Base-by-base conservation (phyloP, 1,140 invertebrate species). In the Coboldia fuscipes region DNA sequence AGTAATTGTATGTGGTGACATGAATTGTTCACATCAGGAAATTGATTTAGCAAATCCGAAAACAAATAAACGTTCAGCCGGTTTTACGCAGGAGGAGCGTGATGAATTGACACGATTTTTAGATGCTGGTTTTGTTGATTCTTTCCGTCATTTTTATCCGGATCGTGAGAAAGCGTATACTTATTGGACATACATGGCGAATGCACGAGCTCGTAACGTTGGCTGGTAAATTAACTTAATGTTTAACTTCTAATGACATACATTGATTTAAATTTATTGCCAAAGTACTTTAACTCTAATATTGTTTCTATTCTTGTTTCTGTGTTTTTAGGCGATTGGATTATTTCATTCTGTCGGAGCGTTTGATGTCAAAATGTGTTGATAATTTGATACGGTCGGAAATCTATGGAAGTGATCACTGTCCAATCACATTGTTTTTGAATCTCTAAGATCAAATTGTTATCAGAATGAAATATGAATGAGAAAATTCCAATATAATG, bases 21-120 rank as follows among this genome's bases (percentile, higher is more conserved):
- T 98, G 65, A 98, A 98, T 63, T 93, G 97, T 4, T 78, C 92
- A 30, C 93, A 98, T 57, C 58, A 76, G 42, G 83, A 92, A 65
- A 96, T 97, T 50, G 84, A 97, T 69, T 60, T 97, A 38, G 72
- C 75, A 10, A 97, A 97, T 66, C 92, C 94, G 3, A 90, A 92
- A 56, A 71, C 71, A 0, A 98, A 97, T 53, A 79, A 69, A 33
- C 88, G 78, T 52, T 88, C 76, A 53, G 88, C 93, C 29, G 94
- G 94, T 10, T 99, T 97, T 48, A 97, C 92, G 1, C 62, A 75
- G 44, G 83, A 97, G 54, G 93, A 97, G 59, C 62, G 93, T 34
- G 73, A 88, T 24, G 84, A 73, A 15, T 89, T 99, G 70, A 78
- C 75, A 0, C 70, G 80, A 13, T 67, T 97, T 13, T 55, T 98